phyloP scores from a whole-genome alignment of 2,113 vertebrate genomes.

The Rhinogobius similis region DNA sequence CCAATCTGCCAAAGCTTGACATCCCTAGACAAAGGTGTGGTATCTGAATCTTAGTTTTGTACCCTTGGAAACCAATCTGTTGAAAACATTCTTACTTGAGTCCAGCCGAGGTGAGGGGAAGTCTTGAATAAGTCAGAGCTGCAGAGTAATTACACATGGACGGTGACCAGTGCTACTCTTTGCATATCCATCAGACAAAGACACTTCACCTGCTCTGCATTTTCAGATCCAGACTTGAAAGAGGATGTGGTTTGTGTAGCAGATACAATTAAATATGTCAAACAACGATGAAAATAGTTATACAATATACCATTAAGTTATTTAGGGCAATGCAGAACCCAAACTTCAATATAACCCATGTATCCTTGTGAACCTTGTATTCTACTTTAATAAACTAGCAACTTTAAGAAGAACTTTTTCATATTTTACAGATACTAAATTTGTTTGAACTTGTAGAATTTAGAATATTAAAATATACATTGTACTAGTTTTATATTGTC shows the following conservation, averaged over 20 bases:
- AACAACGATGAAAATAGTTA: neutral
- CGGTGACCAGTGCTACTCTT: conserved; percentile 38
- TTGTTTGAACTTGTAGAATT: too few relatives aligned
- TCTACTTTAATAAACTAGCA: neutral
- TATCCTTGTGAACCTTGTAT: neutral
- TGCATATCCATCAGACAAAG: conserved; percentile 58
- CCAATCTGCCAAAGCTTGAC: neutral
- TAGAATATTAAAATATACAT: too few relatives aligned
- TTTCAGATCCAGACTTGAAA: conserved; percentile 32
- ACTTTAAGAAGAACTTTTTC: neutral
- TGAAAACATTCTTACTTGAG: conserved; percentile 34
- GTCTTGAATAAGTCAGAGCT: conserved; percentile 62
- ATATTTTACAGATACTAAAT: too few relatives aligned
- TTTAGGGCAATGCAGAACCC: neutral
- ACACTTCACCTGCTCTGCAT: conserved; percentile 42
- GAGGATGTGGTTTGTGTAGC: too few relatives aligned
- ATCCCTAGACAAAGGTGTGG: conserved; percentile 12
- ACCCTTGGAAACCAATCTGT: conserved; percentile 23
- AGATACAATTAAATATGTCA: neutral
- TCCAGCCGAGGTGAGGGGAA: conserved; percentile 50
- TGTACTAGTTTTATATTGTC: too few relatives aligned
- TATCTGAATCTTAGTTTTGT: conserved; percentile 6
- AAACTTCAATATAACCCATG: neutral
- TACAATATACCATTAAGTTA: neutral
- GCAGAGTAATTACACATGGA: conserved; percentile 57